Conservation (phyloP, 2,797 vertebrate species). For the Pagetopsis macropterus region DNA sequence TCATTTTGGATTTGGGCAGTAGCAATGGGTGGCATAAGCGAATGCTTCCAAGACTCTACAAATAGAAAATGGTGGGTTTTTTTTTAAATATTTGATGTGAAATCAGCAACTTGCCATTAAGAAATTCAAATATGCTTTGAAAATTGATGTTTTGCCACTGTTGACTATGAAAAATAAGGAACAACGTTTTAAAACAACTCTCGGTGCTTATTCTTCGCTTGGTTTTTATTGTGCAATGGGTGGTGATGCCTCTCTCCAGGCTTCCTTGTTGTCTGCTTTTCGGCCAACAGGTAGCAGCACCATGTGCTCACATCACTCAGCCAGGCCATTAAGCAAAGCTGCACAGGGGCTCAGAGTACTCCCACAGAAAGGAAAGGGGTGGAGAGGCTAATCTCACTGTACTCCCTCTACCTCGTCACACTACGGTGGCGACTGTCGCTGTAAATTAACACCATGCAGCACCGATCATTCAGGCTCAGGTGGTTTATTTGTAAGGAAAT, state of each 20-base stretch:
- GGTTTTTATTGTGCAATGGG: not conserved
- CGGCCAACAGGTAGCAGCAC: constrained; percentile 69
- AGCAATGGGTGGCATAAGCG: constrained; percentile 28
- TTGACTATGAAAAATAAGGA: constrained; percentile 2
- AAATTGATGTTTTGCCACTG: constrained; percentile 3
- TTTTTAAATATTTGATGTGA: constrained; percentile 4
- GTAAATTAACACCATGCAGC: constrained; percentile 70
- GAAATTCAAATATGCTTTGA: constrained; percentile 3
- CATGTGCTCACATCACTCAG: constrained; percentile 64
- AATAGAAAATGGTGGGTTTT: not conserved
- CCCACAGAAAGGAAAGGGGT: constrained; percentile 31
- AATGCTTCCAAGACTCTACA: constrained; percentile 34
- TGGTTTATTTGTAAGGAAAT: constrained; percentile 74
- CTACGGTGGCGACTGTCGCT: constrained; percentile 61
- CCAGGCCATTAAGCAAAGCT: constrained; percentile 48
- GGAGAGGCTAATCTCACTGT: constrained; percentile 50
- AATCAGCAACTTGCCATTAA: constrained; percentile 17
- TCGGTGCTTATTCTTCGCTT: not conserved
- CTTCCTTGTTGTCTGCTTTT: constrained; percentile 43
- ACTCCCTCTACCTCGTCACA: constrained; percentile 56
- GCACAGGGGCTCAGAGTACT: constrained; percentile 33
- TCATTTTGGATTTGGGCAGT: constrained; percentile 49
- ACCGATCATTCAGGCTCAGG: constrained; percentile 75
- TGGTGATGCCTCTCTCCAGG: not conserved
- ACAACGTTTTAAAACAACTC: not conserved